Evolutionary conservation across 2,888 invertebrate genomes (phyloP), one percentile per base, ranked within the genome.

Genomic region (Danaus chrysippus): DNA sequence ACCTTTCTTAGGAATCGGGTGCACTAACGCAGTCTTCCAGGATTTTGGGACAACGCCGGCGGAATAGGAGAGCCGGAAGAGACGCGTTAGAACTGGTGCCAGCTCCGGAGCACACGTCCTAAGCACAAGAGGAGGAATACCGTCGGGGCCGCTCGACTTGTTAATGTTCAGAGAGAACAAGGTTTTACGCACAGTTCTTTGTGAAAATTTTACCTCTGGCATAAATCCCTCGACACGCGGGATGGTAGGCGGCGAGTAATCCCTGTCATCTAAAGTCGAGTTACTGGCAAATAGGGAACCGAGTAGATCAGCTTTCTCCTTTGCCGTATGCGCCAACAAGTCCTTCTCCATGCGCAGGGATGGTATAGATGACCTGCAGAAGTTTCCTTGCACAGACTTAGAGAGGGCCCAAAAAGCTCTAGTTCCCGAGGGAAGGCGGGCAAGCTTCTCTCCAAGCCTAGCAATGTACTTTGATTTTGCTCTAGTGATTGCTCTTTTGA

Each of bases 391-490:
- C 23, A 63, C 59, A 54, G 63, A 57, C 12, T 61, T 66, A 56
- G 56, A 56, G 23, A 65, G 62, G 15, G 61, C 60, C 63, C 66
- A 63, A 44, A 66, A 65, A 2, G 42, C 58, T 12, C 60, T 56
- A 15, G 62, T 63, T 53, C 58, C 61, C 17, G 62, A 65, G 46
- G 63, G 65, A 42, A 65, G 59, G 10, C 56, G 44, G 10, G 9
- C 57, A 12, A 59, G 34, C 49, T 53, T 43, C 43, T 61, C 52
- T 42, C 59, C 54, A 61, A 63, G 52, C 42, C 42, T 58, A 15
- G 44, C 52, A 34, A 65, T 56, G 59, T 59, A 57, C 57, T 61
- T 49, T 3, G 59, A 61, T 57, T 63, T 66, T 49, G 63, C 53
- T 34, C 42, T 54, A 5, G 66, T 54, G 15, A 63, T 61, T 8